phyloP scores from a whole-genome alignment of 92 coral and sea anemone genomes.

The Siderastrea siderea region DNA sequence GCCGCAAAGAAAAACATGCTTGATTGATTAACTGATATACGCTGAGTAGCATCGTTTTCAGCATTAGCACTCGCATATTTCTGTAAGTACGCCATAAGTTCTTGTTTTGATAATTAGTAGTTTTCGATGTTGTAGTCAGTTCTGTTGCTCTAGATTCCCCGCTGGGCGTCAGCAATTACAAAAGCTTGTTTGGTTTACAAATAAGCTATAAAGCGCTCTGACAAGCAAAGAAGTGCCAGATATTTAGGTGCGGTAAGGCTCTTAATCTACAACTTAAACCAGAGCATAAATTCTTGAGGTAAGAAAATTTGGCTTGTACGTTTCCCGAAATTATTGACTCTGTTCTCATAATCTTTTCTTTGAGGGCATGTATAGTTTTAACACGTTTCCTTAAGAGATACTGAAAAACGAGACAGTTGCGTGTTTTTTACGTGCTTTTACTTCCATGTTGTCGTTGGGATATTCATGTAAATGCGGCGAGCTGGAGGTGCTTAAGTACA shows the following conservation, averaged over 20 bases:
- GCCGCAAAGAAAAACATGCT: not conserved
- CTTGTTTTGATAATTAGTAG: constrained; percentile 22
- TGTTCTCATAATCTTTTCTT: too few relatives aligned
- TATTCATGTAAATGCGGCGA: too few relatives aligned
- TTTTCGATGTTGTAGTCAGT: not conserved
- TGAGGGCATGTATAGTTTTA: too few relatives aligned
- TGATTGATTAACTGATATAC: not conserved
- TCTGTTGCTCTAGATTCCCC: constrained; percentile 1
- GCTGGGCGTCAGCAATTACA: constrained; percentile 15
- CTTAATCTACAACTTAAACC: not conserved
- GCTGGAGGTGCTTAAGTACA: too few relatives aligned
- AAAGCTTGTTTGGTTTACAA: constrained; percentile 13
- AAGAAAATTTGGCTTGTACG: not conserved
- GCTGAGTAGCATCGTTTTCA: not conserved
- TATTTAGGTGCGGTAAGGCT: not conserved
- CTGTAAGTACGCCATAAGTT: not conserved
- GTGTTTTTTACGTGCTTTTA: too few relatives aligned
- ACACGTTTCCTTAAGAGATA: too few relatives aligned
- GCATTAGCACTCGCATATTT: not conserved
- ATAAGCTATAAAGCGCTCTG: constrained; percentile 8
- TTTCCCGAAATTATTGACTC: too few relatives aligned
- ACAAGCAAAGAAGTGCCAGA: not conserved
- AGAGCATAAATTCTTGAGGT: constrained; percentile 10
- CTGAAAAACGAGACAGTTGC: too few relatives aligned
- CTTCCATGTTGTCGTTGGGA: too few relatives aligned